Evolutionary conservation across 92 coral and sea anemone genomes (phyloP).

Genomic region (Phymanthus crucifer): DNA sequence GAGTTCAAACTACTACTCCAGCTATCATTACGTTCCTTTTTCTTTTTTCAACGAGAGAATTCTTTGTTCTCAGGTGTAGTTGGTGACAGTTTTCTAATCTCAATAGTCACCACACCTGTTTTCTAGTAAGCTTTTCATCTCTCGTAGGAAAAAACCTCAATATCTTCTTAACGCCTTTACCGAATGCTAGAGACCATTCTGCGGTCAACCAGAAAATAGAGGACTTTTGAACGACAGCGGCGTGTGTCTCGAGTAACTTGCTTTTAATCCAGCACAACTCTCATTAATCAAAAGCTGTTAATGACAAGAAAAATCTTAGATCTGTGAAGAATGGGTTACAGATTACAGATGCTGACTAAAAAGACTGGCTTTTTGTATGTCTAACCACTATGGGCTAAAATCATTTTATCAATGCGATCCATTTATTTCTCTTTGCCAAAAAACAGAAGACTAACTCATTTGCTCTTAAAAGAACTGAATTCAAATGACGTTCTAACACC

Average conservation of each 20-base stretch:
- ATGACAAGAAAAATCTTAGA: constrained; percentile 5
- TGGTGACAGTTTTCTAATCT: background rate
- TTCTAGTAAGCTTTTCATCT: background rate
- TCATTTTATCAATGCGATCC: background rate
- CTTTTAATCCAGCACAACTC: background rate
- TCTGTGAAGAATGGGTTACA: background rate
- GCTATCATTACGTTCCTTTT: background rate
- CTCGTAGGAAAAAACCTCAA: background rate
- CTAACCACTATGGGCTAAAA: background rate
- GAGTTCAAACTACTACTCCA: background rate
- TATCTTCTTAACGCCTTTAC: background rate
- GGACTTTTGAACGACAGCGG: background rate
- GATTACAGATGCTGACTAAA: background rate
- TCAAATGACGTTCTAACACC: background rate
- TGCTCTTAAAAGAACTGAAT: background rate
- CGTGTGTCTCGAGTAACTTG: background rate
- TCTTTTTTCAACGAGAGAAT: background rate
- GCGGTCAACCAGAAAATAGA: background rate
- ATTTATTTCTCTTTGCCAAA: background rate
- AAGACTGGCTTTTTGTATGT: background rate
- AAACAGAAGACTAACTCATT: background rate
- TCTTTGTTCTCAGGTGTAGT: background rate
- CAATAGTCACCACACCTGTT: background rate
- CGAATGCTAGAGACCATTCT: background rate
- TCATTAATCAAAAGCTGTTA: background rate